A percentile compares a stretch with the other conserved stretches of the same genome.
Conservation (phyloP, 2,888 invertebrate species). For the Neria commutata region DNA sequence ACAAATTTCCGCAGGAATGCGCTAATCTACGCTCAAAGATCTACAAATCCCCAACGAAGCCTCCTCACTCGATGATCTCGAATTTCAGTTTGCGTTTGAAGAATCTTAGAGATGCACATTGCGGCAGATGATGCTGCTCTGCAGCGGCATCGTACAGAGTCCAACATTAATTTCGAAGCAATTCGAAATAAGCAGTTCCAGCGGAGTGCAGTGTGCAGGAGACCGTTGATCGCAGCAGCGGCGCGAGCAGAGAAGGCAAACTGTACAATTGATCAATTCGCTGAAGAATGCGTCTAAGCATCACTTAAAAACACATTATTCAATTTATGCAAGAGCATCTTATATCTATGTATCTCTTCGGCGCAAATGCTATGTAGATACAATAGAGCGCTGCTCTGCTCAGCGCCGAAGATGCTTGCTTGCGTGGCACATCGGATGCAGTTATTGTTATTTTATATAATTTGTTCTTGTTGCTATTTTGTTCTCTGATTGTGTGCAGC, state of each 20-base stretch:
- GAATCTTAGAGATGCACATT: neutral
- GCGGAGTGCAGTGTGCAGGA: neutral
- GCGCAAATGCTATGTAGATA: neutral
- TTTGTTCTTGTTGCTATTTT: neutral
- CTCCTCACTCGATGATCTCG: constrained; percentile 12
- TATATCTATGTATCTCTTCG: neutral
- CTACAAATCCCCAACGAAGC: constrained; percentile 21
- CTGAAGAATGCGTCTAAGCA: constrained; percentile 53
- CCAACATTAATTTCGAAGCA: too few species aligned
- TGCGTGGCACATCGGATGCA: neutral
- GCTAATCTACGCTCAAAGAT: constrained; percentile 37
- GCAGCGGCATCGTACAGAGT: too few species aligned
- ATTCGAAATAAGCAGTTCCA: too few species aligned
- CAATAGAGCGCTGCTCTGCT: neutral
- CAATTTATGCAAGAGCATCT: constrained; percentile 48
- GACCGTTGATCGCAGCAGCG: neutral
- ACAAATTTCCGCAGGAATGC: neutral
- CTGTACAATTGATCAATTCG: constrained; percentile 51
- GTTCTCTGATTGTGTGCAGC: neutral
- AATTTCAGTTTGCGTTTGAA: neutral
- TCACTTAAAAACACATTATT: constrained; percentile 56
- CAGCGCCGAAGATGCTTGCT: neutral
- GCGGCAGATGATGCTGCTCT: neutral
- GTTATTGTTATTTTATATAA: neutral
- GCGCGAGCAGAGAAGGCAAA: neutral